Evolutionary conservation across 1,140 invertebrate genomes (phyloP).

Genomic region (Papilio helenus): DNA sequence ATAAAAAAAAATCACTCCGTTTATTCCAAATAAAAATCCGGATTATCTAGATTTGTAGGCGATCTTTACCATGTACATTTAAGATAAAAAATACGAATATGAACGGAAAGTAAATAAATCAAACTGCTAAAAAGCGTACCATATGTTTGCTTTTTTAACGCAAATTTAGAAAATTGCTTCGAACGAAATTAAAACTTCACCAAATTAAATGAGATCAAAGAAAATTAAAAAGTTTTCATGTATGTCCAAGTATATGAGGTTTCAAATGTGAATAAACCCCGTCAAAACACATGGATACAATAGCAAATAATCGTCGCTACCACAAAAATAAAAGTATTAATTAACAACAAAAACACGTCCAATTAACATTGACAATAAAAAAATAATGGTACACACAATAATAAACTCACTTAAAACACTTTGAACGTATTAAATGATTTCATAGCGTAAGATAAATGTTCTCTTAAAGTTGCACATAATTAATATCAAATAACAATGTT

Average conservation of each 20-base stretch:
- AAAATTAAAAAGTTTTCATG: neutral
- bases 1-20: neutral
- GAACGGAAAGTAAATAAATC: neutral
- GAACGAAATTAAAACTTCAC: neutral
- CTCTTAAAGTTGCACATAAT: slow-evolving; percentile 6
- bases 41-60: neutral
- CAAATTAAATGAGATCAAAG: neutral
- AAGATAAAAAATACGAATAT: neutral
- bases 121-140: neutral
- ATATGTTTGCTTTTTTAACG: neutral
- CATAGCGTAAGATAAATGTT: neutral
- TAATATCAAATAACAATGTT: slow-evolving; percentile 13
- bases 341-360: neutral
- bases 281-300: neutral
- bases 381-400: neutral
- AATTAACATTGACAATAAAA: slow-evolving; percentile 13
- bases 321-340: neutral
- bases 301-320: neutral
- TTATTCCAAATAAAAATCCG: neutral
- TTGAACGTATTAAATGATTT: neutral
- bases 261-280: neutral
- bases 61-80: neutral
- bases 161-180: neutral
- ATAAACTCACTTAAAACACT: neutral
- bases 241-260: neutral